Base-by-base conservation (phyloP, 1,140 invertebrate genomes). In the Uloborus diversus region DNA sequence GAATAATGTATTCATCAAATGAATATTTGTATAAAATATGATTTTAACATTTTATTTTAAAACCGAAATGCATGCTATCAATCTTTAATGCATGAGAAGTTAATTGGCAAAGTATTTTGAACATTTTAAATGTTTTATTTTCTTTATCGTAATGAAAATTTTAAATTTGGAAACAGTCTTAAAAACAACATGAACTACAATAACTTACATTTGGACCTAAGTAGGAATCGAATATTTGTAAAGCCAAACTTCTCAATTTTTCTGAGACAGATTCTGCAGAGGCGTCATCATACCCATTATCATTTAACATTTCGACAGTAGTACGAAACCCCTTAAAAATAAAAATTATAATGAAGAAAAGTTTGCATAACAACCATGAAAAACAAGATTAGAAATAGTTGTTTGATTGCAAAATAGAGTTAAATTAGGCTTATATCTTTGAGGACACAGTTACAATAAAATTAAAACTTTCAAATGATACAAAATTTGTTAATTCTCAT, bases 251-350 rank as follows among this genome's bases (percentile, higher is more conserved):
- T 69, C 56, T 79, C 17, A 79, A 27, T 69, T 79, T 79, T 61
- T 79, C 76, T 33, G 9, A 20, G 1, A 25, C 27, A 53, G 28
- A 11, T 28, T 37, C 17, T 59, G 23, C 23, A 25, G 23, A 47
- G 27, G 35, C 59, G 35, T 13, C 33, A 4, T n/a, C 14, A 32
- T 25, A 42, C 5, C 17, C 2, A 47, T 61, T 37, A 32, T 68
- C 65, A 32, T 33, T 27, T 33, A 79, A 27, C 42, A 69, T 30
- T 62, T 69, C 53, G 27, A 69, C 65, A 33, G 76, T 69, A 17
- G 64, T 79, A 30, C 65, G 32, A 79, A 79, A 79, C 20, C 76
- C 56, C 76, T 79, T 23, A 59, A 61, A 68, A 69, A 49, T 13
- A 30, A 49, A 49, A 1, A 53, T n/a, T 53, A 17, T 53, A 20